phyloP scores from a whole-genome alignment of 1,140 invertebrate genomes.

The Leptinotarsa lineolata region DNA sequence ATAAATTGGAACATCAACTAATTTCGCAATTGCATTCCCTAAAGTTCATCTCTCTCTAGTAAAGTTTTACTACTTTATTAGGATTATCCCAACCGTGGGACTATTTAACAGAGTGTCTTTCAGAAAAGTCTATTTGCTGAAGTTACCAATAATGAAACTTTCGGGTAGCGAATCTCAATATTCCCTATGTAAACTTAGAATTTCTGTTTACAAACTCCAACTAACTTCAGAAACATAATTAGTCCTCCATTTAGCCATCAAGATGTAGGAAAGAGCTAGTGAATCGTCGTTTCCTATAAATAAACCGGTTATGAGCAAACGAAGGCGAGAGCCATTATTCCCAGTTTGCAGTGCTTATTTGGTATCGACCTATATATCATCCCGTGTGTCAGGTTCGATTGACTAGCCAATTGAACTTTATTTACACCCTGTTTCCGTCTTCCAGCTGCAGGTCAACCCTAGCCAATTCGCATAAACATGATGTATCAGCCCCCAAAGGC shows the following conservation, averaged over 20 bases:
- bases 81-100: not conserved
- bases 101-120: not conserved
- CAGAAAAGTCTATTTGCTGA: not conserved
- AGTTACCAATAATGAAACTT: constrained; percentile 6
- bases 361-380: not conserved
- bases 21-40: not conserved
- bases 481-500: not conserved
- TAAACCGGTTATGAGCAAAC: not conserved
- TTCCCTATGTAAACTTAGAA: not conserved
- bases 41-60: not conserved
- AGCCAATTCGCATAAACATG: not conserved
- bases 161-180: not conserved
- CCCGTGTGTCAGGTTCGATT: not conserved
- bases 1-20: not conserved
- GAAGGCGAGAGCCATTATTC: not conserved
- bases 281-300: not conserved
- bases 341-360: not conserved
- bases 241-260: not conserved
- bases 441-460: not conserved
- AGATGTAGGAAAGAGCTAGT: not conserved
- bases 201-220: not conserved
- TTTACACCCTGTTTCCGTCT: not conserved
- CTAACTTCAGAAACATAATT: not conserved
- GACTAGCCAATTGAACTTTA: not conserved
- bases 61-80: not conserved